These are phyloP conservation scores for Oryzias dopingdopingensis DNA, from an alignment of 2,797 vertebrate species.

Conservation along the genomic window DNA sequence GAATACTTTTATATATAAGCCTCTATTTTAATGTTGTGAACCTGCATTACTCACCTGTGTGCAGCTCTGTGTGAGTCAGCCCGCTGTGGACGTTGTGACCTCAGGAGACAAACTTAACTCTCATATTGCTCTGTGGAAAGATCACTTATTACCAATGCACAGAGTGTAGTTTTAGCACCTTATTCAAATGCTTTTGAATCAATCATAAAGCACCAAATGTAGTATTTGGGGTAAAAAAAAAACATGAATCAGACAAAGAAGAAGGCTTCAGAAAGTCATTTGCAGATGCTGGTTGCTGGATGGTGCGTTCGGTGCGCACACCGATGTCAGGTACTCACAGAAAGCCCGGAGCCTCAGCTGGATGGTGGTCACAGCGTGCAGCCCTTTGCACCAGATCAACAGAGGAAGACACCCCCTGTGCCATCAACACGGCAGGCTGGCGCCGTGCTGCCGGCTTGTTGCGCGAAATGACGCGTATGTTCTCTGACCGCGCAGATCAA, in stretches of 20 bases:
- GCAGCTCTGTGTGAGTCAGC: slow-evolving; percentile 59
- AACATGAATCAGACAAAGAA: slow-evolving; percentile 17
- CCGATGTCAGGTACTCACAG: slow-evolving; percentile 56
- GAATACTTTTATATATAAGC: too few relatives aligned
- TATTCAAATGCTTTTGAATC: too few relatives aligned
- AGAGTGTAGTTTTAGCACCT: not conserved
- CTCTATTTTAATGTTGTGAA: slow-evolving; percentile 24
- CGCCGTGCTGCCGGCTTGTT: slow-evolving; percentile 59
- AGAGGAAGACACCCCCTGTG: slow-evolving; percentile 44
- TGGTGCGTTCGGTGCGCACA: slow-evolving; percentile 55
- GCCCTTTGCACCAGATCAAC: slow-evolving; percentile 51
- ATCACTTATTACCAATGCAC: slow-evolving; percentile 23
- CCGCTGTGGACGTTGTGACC: slow-evolving; percentile 56
- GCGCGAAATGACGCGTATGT: slow-evolving; percentile 67
- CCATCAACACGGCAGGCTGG: slow-evolving; percentile 48
- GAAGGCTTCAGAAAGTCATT: slow-evolving; percentile 20
- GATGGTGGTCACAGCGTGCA: slow-evolving; percentile 43
- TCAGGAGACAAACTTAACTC: slow-evolving; percentile 53
- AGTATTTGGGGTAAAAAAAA: slow-evolving; percentile 12
- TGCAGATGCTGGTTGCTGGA: slow-evolving; percentile 21
- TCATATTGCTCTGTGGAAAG: slow-evolving; percentile 48
- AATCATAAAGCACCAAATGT: not conserved
- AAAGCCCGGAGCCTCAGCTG: slow-evolving; percentile 45
- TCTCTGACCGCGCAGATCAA: slow-evolving; percentile 61
- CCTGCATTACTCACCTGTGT: slow-evolving; percentile 58